Conservation (phyloP, 2,888 invertebrate genomes). For the Frankliniella fusca region DNA sequence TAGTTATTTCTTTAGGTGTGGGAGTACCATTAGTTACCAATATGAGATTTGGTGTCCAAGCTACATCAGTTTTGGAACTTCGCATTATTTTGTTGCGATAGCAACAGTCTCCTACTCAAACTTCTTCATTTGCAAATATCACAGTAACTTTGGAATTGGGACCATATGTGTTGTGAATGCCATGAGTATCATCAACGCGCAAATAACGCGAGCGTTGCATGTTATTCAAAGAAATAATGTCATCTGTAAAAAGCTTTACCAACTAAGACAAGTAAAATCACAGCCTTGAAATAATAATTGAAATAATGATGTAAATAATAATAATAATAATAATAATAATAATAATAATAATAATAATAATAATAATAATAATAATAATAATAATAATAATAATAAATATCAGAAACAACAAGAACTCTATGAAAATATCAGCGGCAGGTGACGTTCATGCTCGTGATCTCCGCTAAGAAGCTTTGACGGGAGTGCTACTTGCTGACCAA, state of each 20-base stretch:
- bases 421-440: too few species aligned
- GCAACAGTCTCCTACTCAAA: neutral
- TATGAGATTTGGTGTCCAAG: too few species aligned
- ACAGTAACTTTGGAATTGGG: neutral
- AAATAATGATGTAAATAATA: neutral
- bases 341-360: slow-evolving; percentile 9
- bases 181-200: neutral
- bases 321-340: slow-evolving; percentile 22
- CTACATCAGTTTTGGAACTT: too few species aligned
- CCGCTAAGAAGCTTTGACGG: too few species aligned
- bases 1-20: too few species aligned
- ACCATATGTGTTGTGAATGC: slow-evolving; percentile 8
- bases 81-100: too few species aligned
- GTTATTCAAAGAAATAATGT: neutral
- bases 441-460: too few species aligned
- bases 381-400: slow-evolving; percentile 8
- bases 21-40: too few species aligned
- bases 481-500: too few species aligned
- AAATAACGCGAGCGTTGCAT: neutral
- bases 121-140: slow-evolving; percentile 1
- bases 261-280: slow-evolving; percentile 20
- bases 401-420: neutral
- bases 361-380: slow-evolving; percentile 7
- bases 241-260: neutral
- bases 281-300: slow-evolving; percentile 1